A percentile compares a stretch with the other conserved stretches of the same genome.
These are phyloP conservation scores for Archegozetes longisetosus DNA, from an alignment of 1,140 invertebrate genomes.

Conservation along the genomic window DNA sequence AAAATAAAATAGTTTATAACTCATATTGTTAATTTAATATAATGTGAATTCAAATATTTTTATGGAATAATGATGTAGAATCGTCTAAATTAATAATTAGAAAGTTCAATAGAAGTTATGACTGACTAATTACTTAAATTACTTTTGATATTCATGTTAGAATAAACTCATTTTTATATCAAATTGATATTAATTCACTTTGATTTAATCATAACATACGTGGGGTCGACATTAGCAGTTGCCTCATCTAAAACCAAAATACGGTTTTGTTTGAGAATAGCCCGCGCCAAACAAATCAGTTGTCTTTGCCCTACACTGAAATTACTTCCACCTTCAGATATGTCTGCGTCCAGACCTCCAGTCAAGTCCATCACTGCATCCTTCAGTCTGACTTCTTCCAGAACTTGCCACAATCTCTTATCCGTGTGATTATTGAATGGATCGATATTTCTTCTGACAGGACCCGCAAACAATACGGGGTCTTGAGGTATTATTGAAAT, in stretches of 20 bases:
- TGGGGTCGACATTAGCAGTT: conserved; percentile 31
- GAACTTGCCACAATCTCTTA: conserved; percentile 46
- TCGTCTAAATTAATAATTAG: no score
- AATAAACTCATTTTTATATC: not conserved
- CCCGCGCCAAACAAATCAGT: conserved; percentile 66
- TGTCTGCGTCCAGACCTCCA: conserved; percentile 37
- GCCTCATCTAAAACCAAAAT: no score
- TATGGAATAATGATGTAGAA: no score
- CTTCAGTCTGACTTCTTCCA: conserved; percentile 60
- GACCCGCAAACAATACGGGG: conserved; percentile 70
- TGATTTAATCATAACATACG: conserved; percentile 11
- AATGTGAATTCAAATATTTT: no score
- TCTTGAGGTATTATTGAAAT: conserved; percentile 40
- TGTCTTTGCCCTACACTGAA: conserved; percentile 58
- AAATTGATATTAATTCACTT: not conserved
- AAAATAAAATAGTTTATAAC: no score
- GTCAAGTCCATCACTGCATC: conserved; percentile 42
- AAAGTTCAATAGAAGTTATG: no score
- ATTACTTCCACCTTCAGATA: no score
- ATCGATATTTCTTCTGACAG: no score
- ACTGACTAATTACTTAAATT: no score
- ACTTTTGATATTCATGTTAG: no score
- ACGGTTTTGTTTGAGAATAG: conserved; percentile 41
- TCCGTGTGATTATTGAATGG: conserved; percentile 56
- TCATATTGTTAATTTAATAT: no score